Conservation (phyloP, 2,888 invertebrate species). For the Stramonita haemastoma region DNA sequence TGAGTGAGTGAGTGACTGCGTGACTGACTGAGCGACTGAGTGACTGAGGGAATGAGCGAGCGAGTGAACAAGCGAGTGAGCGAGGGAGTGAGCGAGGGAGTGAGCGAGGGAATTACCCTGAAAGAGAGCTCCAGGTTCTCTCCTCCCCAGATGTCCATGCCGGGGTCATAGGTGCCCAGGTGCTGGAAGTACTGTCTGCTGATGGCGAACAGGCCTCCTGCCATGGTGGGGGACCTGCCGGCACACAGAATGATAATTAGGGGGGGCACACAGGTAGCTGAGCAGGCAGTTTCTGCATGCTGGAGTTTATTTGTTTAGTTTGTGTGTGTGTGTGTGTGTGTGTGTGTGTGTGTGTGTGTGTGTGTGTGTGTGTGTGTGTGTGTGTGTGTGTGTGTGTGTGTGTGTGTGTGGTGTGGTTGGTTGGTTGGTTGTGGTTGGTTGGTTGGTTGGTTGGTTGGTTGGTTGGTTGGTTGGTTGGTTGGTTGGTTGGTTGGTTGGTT, state of each 20-base stretch:
- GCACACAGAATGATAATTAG: neutral
- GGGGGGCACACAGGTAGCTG: too few species aligned
- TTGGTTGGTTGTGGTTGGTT: too few species aligned
- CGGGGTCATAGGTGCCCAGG: slow-evolving; percentile 97
- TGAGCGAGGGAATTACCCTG: slow-evolving; percentile 81
- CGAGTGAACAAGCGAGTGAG: neutral
- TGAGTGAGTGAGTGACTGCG: neutral
- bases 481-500: too few species aligned
- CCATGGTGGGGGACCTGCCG: slow-evolving; percentile 93
- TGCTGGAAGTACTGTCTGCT: slow-evolving; percentile 94
- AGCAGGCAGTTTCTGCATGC: too few species aligned
- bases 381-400: too few species aligned
- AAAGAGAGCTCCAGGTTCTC: slow-evolving; percentile 98
- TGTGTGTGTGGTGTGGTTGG: too few species aligned
- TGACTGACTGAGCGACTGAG: neutral
- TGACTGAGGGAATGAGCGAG: neutral
- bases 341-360: too few species aligned
- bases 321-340: too few species aligned
- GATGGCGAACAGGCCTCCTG: slow-evolving; percentile 98
- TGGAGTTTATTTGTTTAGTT: too few species aligned
- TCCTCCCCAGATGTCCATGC: slow-evolving; percentile 99
- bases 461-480: too few species aligned
- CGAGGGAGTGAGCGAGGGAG: neutral
- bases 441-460: too few species aligned
- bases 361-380: too few species aligned